Conservation (phyloP, 2,113 vertebrate genomes). For the Trichechus manatus region DNA sequence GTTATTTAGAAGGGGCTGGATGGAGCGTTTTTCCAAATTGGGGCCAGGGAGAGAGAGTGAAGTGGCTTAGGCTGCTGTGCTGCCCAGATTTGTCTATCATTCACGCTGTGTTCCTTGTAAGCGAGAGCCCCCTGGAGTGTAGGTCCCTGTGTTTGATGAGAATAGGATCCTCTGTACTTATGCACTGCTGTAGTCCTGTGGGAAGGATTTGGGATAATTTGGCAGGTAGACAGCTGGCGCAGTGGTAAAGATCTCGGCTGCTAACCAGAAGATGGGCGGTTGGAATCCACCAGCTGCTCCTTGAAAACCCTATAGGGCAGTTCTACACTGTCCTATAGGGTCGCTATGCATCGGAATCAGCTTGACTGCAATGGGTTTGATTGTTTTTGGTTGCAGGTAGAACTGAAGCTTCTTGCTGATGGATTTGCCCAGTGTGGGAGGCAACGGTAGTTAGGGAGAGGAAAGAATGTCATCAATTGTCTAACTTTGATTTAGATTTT, state of each 20-base stretch:
- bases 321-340: no score
- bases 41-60: background rate
- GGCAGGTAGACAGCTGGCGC: background rate
- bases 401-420: background rate
- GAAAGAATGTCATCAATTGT: slow-evolving; percentile 29
- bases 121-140: fast-evolving
- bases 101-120: background rate
- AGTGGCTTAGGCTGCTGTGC: no score
- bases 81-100: background rate
- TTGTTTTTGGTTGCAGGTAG: background rate
- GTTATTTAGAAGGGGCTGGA: background rate
- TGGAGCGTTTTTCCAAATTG: background rate
- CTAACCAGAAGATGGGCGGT: no score
- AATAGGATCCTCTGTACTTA: background rate
- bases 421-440: slow-evolving; percentile 17
- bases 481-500: slow-evolving; percentile 53
- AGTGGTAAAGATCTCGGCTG: no score
- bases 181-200: background rate
- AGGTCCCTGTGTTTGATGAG: background rate
- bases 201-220: background rate
- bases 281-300: no score
- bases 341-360: no score
- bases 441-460: background rate
- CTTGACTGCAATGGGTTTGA: no score
- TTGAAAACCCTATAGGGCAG: no score